Evolutionary conservation across 2,797 vertebrate species (phyloP), one percentile per base, ranked within the genome.

Genomic region (Artibeus lituratus): DNA sequence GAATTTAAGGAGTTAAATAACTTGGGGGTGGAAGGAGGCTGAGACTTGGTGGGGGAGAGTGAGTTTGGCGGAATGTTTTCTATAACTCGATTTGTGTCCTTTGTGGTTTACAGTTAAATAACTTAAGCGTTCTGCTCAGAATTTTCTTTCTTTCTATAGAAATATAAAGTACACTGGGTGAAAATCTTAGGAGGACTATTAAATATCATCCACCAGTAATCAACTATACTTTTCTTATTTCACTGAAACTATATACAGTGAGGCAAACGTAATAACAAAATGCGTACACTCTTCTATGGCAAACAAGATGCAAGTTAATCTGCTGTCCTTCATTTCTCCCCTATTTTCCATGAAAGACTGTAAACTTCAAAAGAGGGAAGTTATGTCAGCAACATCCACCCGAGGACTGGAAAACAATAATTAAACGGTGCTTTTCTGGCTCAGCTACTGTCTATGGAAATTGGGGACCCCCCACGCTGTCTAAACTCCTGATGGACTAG

Each of bases 21-120:
- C 65, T 44, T 2, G 2, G 42, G 15, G 22, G 55, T 39, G 19
- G 32, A 77, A 4, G 1, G 9, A 77, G 57, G 67, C 22, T 39
- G 2, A 32, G 14, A 16, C 57, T 86, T 35, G 26, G n/a, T n/a
- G 16, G 74, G 39, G 42, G 29, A 96, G 88, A 55, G 39, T 35
- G 51, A 51, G 84, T 87, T 83, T 72, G 42, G 26, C 42, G 70
- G 10, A 57, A 16, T 55, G 21, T 44, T 87, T 90, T 90, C 73
- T 24, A 7, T 69, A 42, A 78, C 42, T 47, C 32, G 37, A 70
- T 67, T 94, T 93, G 22, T 93, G 22, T 87, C 44, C 37, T 91
- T 85, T 76, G 85, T 94, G 76, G 26, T 87, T 96, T 89, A 44
- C 69, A 80, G 42, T 89, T 97, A 93, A 97, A 83, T 80, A 81